Evolutionary conservation across 2,113 vertebrate species (phyloP).

Genomic region (Taxidea taxus): DNA sequence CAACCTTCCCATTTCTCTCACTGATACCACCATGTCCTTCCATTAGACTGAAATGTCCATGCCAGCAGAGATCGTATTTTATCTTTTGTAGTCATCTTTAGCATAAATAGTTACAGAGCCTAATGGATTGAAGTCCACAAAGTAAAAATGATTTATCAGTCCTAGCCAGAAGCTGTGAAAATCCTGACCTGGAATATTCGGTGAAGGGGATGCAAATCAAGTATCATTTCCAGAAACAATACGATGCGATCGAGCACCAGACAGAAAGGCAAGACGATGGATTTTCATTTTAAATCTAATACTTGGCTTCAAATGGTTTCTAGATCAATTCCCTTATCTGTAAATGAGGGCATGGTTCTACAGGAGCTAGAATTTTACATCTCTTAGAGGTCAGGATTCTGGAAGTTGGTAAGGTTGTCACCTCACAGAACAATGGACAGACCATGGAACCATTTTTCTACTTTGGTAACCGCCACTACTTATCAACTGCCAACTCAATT

Average conservation of each 20-base stretch:
- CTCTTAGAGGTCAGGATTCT: background rate
- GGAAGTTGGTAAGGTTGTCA: background rate
- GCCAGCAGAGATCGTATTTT: background rate
- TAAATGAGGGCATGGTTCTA: background rate
- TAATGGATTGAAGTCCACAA: background rate
- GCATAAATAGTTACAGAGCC: background rate
- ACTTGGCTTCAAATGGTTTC: background rate
- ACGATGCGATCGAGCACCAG: background rate
- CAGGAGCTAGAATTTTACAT: background rate
- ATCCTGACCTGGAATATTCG: background rate
- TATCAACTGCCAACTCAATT: background rate
- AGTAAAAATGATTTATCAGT: constrained; percentile 11
- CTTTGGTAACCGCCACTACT: background rate
- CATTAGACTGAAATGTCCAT: background rate
- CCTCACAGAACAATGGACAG: background rate
- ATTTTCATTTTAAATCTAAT: background rate
- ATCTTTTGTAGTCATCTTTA: background rate
- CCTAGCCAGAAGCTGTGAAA: background rate
- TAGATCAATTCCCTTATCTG: background rate
- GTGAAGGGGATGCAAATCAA: background rate
- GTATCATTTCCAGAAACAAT: background rate
- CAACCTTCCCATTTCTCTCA: background rate
- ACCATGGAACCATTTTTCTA: background rate
- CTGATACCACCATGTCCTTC: background rate
- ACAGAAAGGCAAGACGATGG: background rate